Base-by-base conservation (phyloP, 1,140 invertebrate species). In the Drosophila bocqueti region DNA sequence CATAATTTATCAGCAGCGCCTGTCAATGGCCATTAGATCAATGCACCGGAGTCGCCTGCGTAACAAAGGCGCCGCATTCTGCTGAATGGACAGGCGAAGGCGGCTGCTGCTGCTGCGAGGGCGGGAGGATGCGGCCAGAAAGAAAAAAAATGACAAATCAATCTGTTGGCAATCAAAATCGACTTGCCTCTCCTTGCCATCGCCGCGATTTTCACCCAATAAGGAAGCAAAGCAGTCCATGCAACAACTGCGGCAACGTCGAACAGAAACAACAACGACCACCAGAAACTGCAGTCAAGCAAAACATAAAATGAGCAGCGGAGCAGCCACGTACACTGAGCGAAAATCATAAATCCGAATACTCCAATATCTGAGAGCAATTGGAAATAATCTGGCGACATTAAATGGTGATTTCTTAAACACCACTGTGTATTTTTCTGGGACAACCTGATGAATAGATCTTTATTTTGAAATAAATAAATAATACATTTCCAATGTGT, bases 231-330 rank as follows among this genome's bases (percentile, higher is more conserved):
- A 79, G 62, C 65, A 81, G 61, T 49, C 73, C 46, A 69, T 82
- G 55, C 72, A 83, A 66, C 64, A 79, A 42, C 83, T 72, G 26
- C 55, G 72, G 40, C 64, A 78, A 65, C 61, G 68, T 52, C 49
- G 49, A 18, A 46, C 59, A 80, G 29, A 52, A 75, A 49, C 60
- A 74, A 62, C 58, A 60, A 73, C 65, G 59, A 64, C 68, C 79
- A 89, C 85, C 86, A 90, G 85, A 89, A 85, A 81, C 76, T 89
- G 81, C 87, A 89, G 63, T 76, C 80, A 83, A 85, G 81, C 67
- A 92, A 65, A 82, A 89, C 81, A 71, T 46, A 74, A 71, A 78
- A 69, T 64, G 43, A 78, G 64, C 52, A 58, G 46, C 65, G 24
- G 47, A 57, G 46, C 64, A 42, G 62, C 24, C 46, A 5, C 21